A percentile compares a stretch with the other conserved stretches of the same genome.
phyloP scores from a whole-genome alignment of 2,797 vertebrate genomes.

The Caiman crocodilus region DNA sequence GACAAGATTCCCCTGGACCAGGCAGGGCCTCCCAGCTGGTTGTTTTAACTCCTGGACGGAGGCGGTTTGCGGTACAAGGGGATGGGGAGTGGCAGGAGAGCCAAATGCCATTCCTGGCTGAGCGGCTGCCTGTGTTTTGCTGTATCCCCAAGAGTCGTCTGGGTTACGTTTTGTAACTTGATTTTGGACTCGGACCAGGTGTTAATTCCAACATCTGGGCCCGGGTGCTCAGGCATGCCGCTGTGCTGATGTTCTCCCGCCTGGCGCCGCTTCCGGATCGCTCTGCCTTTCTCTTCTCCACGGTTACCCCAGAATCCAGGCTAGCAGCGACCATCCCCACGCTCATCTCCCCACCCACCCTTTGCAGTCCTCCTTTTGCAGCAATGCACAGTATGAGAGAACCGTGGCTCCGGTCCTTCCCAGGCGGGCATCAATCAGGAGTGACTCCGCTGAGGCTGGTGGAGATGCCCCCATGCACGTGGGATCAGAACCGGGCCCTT shows the following conservation, averaged over 20 bases:
- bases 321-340: background rate
- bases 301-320: background rate
- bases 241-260: background rate
- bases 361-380: too few species aligned
- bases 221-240: background rate
- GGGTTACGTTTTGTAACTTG: too few species aligned
- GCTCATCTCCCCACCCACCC: too few species aligned
- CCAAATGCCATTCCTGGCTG: background rate
- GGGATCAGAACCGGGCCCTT: accelerated
- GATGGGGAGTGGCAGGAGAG: background rate
- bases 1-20: background rate
- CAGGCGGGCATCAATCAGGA: accelerated
- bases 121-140: background rate
- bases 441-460: background rate
- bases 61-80: background rate
- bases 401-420: background rate
- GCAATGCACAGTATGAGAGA: background rate
- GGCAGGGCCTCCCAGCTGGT: background rate
- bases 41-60: background rate
- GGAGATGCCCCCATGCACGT: background rate
- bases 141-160: background rate
- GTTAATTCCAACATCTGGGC: too few species aligned
- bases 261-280: background rate
- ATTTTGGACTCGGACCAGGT: too few species aligned
- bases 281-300: background rate